Evolutionary conservation across 1,140 invertebrate genomes (phyloP), one percentile per base, ranked within the genome.

Genomic region (Penaeus vannamei): DNA sequence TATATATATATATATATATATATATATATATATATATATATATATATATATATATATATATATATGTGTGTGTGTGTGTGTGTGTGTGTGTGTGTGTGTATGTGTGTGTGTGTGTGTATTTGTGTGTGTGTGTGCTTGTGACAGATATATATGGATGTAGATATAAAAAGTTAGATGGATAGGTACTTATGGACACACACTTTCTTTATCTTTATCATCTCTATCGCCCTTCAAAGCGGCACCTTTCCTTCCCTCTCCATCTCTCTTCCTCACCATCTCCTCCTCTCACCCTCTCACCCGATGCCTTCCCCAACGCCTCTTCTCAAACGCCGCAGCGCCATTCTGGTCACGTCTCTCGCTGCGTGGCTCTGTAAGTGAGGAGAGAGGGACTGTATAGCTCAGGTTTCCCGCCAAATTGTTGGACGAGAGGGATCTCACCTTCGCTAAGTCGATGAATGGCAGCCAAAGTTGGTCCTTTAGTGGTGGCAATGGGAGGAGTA

Each of bases 401-500:
- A 76, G 42, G n/a, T 76, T 76, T 76, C 72, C 72, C 72, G 72
- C 72, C 72, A 76, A 76, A 76, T 76, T 76, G 72, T 76, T 76
- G 72, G 72, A 36, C 42, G 72, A 76, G 72, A 76, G 72, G 42
- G 22, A 76, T 76, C 72, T 32, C 72, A 76, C 72, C 72, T 76
- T 76, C 72, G 72, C 72, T 76, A 76, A 76, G 72, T 76, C 72
- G 72, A 29, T 76, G 29, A 76, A 76, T 76, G 42, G 42, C 72
- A 32, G 22, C 72, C 72, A 32, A 76, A 76, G 29, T 76, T 76
- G 29, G 29, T 76, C 72, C 42, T 76, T 76, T 29, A 76, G 72
- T 36, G 72, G 29, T n/a, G 29, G 29, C 19, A 29, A 76, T 36
- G 29, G 29, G 53, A 53, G 53, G 53, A 29, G 29, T 76, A 76